phyloP scores from a whole-genome alignment of 2,888 invertebrate species.

The Archips xylosteana region DNA sequence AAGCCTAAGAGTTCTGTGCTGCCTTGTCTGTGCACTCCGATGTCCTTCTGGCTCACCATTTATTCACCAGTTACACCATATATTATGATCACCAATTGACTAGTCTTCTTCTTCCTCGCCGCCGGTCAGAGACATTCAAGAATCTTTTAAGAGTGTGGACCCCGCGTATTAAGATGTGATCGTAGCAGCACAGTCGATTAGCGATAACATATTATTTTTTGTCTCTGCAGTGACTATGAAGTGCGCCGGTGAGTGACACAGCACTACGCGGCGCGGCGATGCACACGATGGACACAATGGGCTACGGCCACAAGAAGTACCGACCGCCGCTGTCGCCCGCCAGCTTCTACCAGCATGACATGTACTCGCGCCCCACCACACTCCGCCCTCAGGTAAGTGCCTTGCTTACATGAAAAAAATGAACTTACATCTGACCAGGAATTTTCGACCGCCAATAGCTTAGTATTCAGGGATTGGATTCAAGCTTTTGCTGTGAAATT shows the following conservation, averaged over 20 bases:
- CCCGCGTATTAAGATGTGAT: no score
- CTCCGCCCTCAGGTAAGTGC: constrained; percentile 76
- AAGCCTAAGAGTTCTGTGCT: no score
- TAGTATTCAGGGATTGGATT: no score
- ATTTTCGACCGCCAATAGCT: no score
- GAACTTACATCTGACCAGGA: neutral
- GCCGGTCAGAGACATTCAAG: no score
- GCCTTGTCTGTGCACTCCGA: no score
- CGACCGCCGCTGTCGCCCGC: constrained; percentile 86
- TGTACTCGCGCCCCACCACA: constrained; percentile 80
- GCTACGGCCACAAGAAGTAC: constrained; percentile 87
- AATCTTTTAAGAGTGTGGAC: no score
- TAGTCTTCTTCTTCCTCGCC: no score
- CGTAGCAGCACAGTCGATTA: neutral
- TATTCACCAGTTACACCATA: no score
- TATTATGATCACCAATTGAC: no score
- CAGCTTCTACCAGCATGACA: constrained; percentile 86
- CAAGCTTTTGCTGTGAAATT: no score
- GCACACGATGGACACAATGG: constrained; percentile 87
- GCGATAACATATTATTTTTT: neutral
- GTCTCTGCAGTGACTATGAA: constrained; percentile 30
- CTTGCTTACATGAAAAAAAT: neutral
- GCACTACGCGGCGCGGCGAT: constrained; percentile 55
- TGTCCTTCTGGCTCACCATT: no score
- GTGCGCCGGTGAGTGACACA: constrained; percentile 28